Percentiles rank a stretch among this genome's conserved stretches.
These are phyloP conservation scores for Drosophila setifemur DNA, from an alignment of 1,140 invertebrate genomes.

Conservation along the genomic window DNA sequence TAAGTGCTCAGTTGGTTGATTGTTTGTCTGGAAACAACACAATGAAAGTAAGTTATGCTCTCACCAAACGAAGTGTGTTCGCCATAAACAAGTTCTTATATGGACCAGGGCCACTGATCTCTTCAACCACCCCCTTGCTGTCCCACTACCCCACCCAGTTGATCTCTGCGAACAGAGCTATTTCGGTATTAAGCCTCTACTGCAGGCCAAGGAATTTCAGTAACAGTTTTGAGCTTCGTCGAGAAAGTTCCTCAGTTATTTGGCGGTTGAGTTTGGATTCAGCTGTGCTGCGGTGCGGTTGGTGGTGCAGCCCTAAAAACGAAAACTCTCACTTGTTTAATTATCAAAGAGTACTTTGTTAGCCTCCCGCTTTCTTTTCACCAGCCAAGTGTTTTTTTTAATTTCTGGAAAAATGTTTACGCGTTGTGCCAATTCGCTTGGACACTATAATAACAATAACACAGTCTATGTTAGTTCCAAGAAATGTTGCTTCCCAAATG, in stretches of 20 bases:
- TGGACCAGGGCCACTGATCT: constrained; percentile 6
- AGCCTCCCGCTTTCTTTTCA: constrained; percentile 62
- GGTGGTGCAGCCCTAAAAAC: background rate
- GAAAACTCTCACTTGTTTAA: constrained; percentile 74
- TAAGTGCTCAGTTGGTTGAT: constrained; percentile 19
- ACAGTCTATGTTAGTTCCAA: constrained; percentile 12
- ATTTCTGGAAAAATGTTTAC: constrained; percentile 69
- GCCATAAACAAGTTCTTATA: constrained; percentile 33
- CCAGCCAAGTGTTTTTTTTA: constrained; percentile 32
- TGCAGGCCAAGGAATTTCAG: constrained; percentile 56
- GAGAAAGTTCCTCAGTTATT: constrained; percentile 63
- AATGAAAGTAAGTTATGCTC: background rate
- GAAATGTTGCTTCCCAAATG: constrained; percentile 41
- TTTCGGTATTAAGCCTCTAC: background rate
- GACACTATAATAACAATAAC: constrained; percentile 49
- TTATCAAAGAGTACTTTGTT: constrained; percentile 53
- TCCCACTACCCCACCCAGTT: too few relatives aligned
- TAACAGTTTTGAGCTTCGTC: constrained; percentile 71
- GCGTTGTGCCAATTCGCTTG: constrained; percentile 70
- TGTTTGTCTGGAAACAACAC: constrained; percentile 7
- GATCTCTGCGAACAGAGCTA: constrained; percentile 2
- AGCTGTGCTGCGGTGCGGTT: background rate
- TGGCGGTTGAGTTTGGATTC: constrained; percentile 9
- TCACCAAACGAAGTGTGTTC: background rate
- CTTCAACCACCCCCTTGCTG: background rate